phyloP scores from a whole-genome alignment of 2,888 invertebrate genomes.

The Papilio demoleus region DNA sequence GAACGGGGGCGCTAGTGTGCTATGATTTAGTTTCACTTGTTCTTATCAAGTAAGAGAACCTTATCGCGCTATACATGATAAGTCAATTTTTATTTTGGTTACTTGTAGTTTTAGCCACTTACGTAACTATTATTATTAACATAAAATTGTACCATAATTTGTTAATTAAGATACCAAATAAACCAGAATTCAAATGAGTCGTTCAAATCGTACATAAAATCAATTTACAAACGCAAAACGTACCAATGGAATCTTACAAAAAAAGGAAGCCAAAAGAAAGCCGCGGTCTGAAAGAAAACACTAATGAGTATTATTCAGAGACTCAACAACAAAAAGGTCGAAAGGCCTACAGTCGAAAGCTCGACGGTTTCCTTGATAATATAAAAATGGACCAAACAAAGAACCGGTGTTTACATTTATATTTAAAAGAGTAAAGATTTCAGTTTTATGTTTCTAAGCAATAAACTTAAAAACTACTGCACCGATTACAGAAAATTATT shows the following conservation, averaged over 20 bases:
- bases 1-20: too few relatives aligned
- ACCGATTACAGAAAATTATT: too few relatives aligned
- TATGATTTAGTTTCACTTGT: too few relatives aligned
- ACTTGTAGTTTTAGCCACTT: too few relatives aligned
- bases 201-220: neutral
- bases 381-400: neutral
- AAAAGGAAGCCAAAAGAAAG: slow-evolving; percentile 13
- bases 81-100: too few relatives aligned
- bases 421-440: too few relatives aligned
- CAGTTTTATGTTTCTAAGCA: too few relatives aligned
- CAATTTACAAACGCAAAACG: neutral
- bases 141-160: neutral
- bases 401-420: neutral
- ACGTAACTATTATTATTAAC: too few relatives aligned
- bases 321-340: slow-evolving; percentile 24
- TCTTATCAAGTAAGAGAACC: too few relatives aligned
- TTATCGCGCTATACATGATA: too few relatives aligned
- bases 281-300: slow-evolving; percentile 8
- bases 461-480: too few relatives aligned
- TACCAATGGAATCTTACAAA: slow-evolving; percentile 2
- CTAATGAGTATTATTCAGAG: slow-evolving; percentile 19
- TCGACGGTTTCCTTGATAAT: neutral
- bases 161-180: neutral
- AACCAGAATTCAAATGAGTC: neutral
- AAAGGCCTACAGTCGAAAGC: slow-evolving; percentile 13